phyloP scores from a whole-genome alignment of 1,140 invertebrate genomes.

The Hycleus phaleratus region DNA sequence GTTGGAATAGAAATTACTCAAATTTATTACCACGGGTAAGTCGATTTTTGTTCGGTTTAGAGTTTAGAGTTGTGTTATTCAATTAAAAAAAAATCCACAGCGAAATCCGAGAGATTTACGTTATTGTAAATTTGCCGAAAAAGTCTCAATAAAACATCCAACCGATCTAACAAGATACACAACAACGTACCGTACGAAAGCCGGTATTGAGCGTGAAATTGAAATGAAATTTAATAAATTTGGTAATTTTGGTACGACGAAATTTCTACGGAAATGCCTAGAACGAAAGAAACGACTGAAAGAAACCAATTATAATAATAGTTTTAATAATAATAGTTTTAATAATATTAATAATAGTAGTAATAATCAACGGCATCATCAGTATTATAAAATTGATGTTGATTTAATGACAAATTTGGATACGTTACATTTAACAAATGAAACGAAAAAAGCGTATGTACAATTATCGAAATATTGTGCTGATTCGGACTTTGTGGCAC shows the following conservation, averaged over 20 bases:
- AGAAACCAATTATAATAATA: too few relatives aligned
- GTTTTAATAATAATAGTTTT: too few relatives aligned
- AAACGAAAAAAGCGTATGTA: too few relatives aligned
- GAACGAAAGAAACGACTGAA: too few relatives aligned
- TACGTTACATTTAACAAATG: too few relatives aligned
- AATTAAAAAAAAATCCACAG: conserved; percentile 7
- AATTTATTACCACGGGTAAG: conserved; percentile 17
- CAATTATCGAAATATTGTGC: too few relatives aligned
- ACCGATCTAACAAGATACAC: not conserved
- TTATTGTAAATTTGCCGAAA: conserved; percentile 17
- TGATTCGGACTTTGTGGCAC: too few relatives aligned
- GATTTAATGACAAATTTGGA: too few relatives aligned
- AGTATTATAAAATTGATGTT: too few relatives aligned
- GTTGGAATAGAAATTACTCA: conserved; percentile 13
- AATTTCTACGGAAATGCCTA: not conserved
- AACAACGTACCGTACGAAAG: not conserved
- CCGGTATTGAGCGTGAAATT: not conserved
- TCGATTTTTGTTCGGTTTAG: not conserved
- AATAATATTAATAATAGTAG: too few relatives aligned
- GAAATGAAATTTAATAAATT: not conserved
- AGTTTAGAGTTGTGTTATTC: not conserved
- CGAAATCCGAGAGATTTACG: conserved; percentile 6
- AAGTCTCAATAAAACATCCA: not conserved
- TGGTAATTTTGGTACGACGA: conserved; percentile 1
- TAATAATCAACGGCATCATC: too few relatives aligned